phyloP scores from a whole-genome alignment of 2,888 invertebrate genomes.

The Thecocarcelia acutangulata region DNA sequence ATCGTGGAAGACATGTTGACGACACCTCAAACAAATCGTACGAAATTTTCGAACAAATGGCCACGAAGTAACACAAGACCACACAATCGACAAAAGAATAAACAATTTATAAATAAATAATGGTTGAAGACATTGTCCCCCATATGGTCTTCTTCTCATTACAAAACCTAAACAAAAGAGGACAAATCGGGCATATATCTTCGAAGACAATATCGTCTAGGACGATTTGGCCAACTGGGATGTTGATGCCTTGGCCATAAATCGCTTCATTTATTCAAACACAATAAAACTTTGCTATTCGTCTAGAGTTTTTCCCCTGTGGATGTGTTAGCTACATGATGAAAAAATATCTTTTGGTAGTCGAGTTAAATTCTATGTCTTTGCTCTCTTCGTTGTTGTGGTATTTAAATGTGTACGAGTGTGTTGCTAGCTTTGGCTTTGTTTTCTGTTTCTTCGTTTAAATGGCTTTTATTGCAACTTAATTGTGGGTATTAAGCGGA shows the following conservation, averaged over 20 bases:
- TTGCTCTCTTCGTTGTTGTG: constrained; percentile 26
- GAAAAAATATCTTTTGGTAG: constrained; percentile 20
- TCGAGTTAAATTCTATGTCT: constrained; percentile 29
- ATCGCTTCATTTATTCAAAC: constrained; percentile 74
- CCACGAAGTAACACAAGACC: too few species aligned
- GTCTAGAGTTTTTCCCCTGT: constrained; percentile 65
- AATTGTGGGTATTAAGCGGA: constrained; percentile 78
- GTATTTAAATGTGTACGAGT: not conserved
- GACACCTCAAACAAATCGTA: too few species aligned
- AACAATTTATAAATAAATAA: too few species aligned
- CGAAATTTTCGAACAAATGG: too few species aligned
- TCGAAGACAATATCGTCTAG: too few species aligned
- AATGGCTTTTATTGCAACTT: constrained; percentile 75
- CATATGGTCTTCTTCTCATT: too few species aligned
- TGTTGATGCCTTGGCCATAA: constrained; percentile 72
- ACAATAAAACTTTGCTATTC: constrained; percentile 74
- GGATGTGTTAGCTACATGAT: constrained; percentile 72
- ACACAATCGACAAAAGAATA: too few species aligned
- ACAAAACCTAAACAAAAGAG: too few species aligned
- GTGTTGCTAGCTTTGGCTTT: constrained; percentile 5
- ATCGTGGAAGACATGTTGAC: too few species aligned
- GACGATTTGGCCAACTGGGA: too few species aligned
- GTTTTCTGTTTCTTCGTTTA: constrained; percentile 7
- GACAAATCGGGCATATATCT: too few species aligned
- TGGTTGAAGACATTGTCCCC: too few species aligned